phyloP scores from a whole-genome alignment of 1,140 invertebrate genomes.

The Ceratina japonica region DNA sequence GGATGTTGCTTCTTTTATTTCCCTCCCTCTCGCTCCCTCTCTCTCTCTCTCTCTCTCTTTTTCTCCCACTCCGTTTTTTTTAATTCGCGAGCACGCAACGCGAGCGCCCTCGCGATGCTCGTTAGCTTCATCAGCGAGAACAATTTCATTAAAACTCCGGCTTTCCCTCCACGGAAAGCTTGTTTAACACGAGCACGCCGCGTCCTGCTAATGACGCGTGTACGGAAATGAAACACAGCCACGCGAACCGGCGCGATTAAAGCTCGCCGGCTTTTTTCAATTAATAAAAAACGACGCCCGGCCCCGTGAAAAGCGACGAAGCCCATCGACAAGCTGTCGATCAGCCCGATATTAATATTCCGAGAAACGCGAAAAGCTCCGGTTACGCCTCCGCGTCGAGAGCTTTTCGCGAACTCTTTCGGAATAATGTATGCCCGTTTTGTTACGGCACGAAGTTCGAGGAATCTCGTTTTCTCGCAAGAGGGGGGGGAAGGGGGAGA shows the following conservation, averaged over 20 bases:
- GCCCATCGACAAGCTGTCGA: neutral
- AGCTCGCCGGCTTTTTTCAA: neutral
- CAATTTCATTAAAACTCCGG: slow-evolving; percentile 65
- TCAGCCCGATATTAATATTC: neutral
- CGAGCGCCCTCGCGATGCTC: slow-evolving; percentile 57
- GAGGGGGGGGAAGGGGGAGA: neutral
- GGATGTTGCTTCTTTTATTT: neutral
- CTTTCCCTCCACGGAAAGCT: slow-evolving; percentile 31
- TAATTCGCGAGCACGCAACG: neutral
- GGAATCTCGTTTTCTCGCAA: neutral
- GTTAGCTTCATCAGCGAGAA: slow-evolving; percentile 64
- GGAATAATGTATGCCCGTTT: too few relatives aligned
- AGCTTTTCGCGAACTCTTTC: neutral
- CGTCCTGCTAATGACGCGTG: slow-evolving; percentile 42
- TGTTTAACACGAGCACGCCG: slow-evolving; percentile 32
- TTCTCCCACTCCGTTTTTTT: too few relatives aligned
- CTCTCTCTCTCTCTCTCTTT: neutral
- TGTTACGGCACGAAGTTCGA: neutral
- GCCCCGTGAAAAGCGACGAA: too few relatives aligned
- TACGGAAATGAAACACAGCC: slow-evolving; percentile 10
- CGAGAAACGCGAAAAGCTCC: too few relatives aligned
- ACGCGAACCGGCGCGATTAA: slow-evolving; percentile 32
- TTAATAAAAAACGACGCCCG: neutral
- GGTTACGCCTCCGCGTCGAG: too few relatives aligned
- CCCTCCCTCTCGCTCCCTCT: neutral